A percentile compares a stretch with the other conserved stretches of the same genome.
Evolutionary conservation across 2,888 invertebrate species (phyloP).

Genomic region (Elegia similella): DNA sequence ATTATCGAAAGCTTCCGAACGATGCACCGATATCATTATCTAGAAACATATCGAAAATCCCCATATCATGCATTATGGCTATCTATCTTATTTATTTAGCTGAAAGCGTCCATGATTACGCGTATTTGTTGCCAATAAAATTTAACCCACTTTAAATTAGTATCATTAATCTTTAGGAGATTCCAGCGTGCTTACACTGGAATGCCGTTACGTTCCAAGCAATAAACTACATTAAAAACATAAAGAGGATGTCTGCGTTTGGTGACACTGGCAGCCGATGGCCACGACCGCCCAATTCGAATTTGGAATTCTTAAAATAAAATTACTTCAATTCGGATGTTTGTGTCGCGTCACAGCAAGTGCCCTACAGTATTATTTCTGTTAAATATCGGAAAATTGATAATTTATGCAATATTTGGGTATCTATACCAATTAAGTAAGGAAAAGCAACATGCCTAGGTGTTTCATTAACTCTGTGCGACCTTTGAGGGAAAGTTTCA

Average conservation of each 20-base stretch:
- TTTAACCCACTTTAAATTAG: constrained; percentile 2
- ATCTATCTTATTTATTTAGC: constrained; percentile 6
- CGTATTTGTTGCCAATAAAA: constrained; percentile 5
- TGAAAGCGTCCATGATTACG: neutral
- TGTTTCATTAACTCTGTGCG: constrained; percentile 66
- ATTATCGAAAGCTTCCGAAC: constrained; percentile 47
- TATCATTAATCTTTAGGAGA: constrained; percentile 1
- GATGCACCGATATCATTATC: constrained; percentile 20
- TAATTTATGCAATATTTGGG: constrained; percentile 31
- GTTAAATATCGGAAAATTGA: constrained; percentile 35
- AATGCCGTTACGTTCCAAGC: constrained; percentile 30
- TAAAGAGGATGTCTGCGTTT: constrained; percentile 33
- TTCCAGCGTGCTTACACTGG: neutral
- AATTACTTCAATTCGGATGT: constrained; percentile 56
- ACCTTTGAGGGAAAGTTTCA: constrained; percentile 49
- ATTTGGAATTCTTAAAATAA: constrained; percentile 64
- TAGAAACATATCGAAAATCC: neutral
- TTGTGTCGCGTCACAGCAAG: constrained; percentile 68
- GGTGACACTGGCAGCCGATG: constrained; percentile 48
- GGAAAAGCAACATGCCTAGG: constrained; percentile 58
- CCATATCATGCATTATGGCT: constrained; percentile 7
- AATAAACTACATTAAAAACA: constrained; percentile 39
- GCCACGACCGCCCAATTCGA: constrained; percentile 43
- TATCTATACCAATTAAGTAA: constrained; percentile 26
- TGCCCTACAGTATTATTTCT: constrained; percentile 59